phyloP scores from a whole-genome alignment of 30 jellyfish, hydroid and myxozoan species.

The Aurelia coerulea region DNA sequence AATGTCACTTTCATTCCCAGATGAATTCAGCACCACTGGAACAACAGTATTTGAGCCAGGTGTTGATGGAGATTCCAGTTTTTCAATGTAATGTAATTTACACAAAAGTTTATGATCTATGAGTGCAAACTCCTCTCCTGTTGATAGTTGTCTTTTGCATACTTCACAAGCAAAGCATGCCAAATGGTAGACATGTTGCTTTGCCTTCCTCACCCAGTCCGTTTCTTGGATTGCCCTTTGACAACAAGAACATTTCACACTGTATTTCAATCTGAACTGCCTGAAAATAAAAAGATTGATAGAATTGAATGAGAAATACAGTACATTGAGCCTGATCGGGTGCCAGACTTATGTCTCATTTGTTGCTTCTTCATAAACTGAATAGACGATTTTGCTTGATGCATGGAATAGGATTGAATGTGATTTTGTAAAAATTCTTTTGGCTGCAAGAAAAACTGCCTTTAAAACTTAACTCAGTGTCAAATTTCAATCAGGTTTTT shows the following conservation, averaged over 20 bases:
- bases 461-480: no score
- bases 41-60: conserved; percentile 53
- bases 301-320: no score
- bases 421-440: no score
- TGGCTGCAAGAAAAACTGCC: no score
- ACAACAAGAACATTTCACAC: conserved; percentile 90
- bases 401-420: no score
- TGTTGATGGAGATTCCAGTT: conserved; percentile 81
- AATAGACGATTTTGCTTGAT: no score
- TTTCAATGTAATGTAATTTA: conserved; percentile 92
- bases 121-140: conserved; percentile 98
- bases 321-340: no score
- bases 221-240: conserved; percentile 88
- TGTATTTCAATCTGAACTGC: conserved; percentile 67
- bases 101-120: conserved; percentile 85
- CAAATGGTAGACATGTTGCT: conserved; percentile 87
- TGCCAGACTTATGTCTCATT: not conserved
- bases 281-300: conserved; percentile 5
- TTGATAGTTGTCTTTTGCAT: conserved; percentile 92
- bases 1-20: conserved; percentile 64
- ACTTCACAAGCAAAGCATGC: conserved; percentile 98
- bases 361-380: not conserved
- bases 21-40: conserved; percentile 42
- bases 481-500: no score
- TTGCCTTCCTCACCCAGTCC: conserved; percentile 96